Conservation (phyloP, 2,888 invertebrate species). For the Shargacucullia verbasci region DNA sequence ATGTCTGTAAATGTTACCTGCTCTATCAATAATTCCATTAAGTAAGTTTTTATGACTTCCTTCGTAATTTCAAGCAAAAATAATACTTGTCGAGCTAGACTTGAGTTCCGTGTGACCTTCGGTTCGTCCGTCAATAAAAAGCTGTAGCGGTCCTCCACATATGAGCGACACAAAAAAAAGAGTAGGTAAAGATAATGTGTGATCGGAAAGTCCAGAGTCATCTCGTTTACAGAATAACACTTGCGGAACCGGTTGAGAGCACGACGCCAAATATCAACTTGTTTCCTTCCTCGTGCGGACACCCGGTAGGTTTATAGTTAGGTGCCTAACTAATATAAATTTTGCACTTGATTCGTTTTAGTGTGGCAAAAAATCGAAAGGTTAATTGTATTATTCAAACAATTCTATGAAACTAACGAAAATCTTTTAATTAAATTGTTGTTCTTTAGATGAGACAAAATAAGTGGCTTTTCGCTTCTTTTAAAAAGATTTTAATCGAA, state of each 20-base stretch:
- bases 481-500: no score
- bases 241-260: slow-evolving; percentile 83
- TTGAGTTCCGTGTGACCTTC: slow-evolving; percentile 82
- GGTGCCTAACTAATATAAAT: slow-evolving; percentile 46
- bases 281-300: slow-evolving; percentile 85
- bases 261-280: slow-evolving; percentile 83
- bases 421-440: no score
- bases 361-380: slow-evolving; percentile 1
- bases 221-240: slow-evolving; percentile 88
- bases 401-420: no score
- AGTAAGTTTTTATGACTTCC: slow-evolving; percentile 75
- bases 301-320: slow-evolving; percentile 50
- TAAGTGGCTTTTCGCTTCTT: no score
- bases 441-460: no score
- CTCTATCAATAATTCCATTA: slow-evolving; percentile 65
- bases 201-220: slow-evolving; percentile 86
- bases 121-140: slow-evolving; percentile 77
- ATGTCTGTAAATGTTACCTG: slow-evolving; percentile 62
- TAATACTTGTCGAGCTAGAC: slow-evolving; percentile 71
- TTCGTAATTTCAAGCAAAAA: slow-evolving; percentile 71
- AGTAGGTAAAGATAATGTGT: slow-evolving; percentile 67
- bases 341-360: slow-evolving; percentile 38
- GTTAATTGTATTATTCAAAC: no score
- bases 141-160: slow-evolving; percentile 72
- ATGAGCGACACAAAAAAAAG: slow-evolving; percentile 58